Evolutionary conservation across 2,888 invertebrate genomes (phyloP).

Genomic region (Malthinus flaveolus): DNA sequence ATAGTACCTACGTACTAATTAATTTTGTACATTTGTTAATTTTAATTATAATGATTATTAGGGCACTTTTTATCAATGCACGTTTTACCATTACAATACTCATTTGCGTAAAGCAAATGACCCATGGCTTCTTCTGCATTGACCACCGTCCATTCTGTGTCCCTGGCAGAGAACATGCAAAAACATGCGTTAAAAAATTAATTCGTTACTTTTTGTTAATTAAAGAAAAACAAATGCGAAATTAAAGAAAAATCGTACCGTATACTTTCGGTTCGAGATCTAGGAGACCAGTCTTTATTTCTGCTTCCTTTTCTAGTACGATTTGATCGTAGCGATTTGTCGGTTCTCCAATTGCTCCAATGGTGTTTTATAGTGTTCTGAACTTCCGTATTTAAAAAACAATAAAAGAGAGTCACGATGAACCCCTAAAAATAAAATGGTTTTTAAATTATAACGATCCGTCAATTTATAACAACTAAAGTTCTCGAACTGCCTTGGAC

Average conservation of each 20-base stretch:
- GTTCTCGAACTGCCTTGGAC: no score
- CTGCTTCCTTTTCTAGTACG: slow-evolving; percentile 68
- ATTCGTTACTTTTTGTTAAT: background rate
- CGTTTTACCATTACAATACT: slow-evolving; percentile 24
- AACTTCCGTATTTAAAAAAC: slow-evolving; percentile 91
- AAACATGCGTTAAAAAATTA: slow-evolving; percentile 17
- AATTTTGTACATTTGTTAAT: background rate
- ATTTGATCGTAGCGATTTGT: slow-evolving; percentile 65
- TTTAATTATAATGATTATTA: slow-evolving; percentile 1
- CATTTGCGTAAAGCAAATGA: slow-evolving; percentile 21
- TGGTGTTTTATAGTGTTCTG: slow-evolving; percentile 83
- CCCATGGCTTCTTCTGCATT: slow-evolving; percentile 41
- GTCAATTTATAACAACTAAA: no score
- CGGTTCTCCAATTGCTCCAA: slow-evolving; percentile 76
- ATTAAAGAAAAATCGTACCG: slow-evolving; percentile 60
- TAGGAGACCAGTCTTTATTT: slow-evolving; percentile 82
- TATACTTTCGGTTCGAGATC: slow-evolving; percentile 80
- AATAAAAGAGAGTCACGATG: slow-evolving; percentile 87
- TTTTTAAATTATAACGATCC: background rate
- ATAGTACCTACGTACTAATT: no score
- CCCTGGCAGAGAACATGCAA: slow-evolving; percentile 45
- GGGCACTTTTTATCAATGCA: slow-evolving; percentile 9
- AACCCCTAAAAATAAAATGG: slow-evolving; percentile 73
- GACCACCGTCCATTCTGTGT: slow-evolving; percentile 50
- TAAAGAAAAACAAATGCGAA: slow-evolving; percentile 1